A percentile compares a stretch with the other conserved stretches of the same genome.
Conservation (phyloP, 2,797 vertebrate species). For the Myotis findleyi region DNA sequence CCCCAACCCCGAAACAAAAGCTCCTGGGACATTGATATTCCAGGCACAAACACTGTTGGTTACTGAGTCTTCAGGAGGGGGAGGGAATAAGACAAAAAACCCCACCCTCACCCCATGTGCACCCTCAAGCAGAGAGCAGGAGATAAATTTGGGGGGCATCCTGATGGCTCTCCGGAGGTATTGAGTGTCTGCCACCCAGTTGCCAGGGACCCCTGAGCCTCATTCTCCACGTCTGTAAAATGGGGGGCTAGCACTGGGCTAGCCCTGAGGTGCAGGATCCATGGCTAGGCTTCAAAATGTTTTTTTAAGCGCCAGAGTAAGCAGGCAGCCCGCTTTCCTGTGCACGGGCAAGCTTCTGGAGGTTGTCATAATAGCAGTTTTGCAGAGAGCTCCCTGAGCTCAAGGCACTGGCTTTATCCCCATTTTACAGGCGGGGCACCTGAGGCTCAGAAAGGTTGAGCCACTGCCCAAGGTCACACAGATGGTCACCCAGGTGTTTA, state of each 20-base stretch:
- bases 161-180: constrained; percentile 4
- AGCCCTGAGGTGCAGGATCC: background rate
- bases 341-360: background rate
- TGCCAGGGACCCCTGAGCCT: constrained; percentile 47
- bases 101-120: constrained; percentile 76
- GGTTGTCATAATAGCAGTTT: background rate
- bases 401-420: background rate
- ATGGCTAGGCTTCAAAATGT: background rate
- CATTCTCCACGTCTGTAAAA: constrained; percentile 77
- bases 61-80: constrained; percentile 82
- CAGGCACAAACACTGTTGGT: constrained; percentile 76
- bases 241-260: constrained; percentile 57
- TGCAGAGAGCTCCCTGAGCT: background rate
- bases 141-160: background rate
- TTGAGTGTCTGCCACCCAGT: background rate
- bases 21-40: constrained; percentile 79
- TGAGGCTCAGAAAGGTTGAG: background rate
- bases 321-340: background rate
- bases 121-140: constrained; percentile 64
- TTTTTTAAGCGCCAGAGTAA: background rate
- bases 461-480: background rate
- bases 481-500: background rate
- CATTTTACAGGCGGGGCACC: background rate
- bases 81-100: constrained; percentile 78
- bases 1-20: constrained; percentile 75